Base-by-base conservation (phyloP, 1,140 invertebrate genomes). In the Diprion similis region DNA sequence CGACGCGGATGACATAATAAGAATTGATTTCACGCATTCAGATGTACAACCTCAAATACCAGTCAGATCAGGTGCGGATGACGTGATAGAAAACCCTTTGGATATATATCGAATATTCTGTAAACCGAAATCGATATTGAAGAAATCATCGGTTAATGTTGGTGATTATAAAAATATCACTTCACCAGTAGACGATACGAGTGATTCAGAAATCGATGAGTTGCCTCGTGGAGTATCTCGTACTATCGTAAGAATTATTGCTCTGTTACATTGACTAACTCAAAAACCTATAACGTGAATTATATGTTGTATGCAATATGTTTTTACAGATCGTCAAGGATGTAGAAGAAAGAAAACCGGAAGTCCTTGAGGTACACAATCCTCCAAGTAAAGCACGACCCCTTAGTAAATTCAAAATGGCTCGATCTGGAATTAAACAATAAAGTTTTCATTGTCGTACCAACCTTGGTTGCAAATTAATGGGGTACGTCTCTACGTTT, bases 81-180 rank as follows among this genome's bases (percentile, higher is more conserved):
- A 59, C 7, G 17, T 70, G 8, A 82, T 85, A 71, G n/a, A 68
- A 45, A 82, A 74, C 13, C 84, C 85, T 51, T 46, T 51, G 71
- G 84, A 86, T 76, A 83, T 86, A 77, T 82, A 84, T 72, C 79
- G 74, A 69, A 68, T 82, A 59, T 78, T 80, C 70, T 73, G 47
- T 8, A 76, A 73, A 59, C 82, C 83, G 7, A 85, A 84, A 69
- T 85, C 84, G 8, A 86, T 85, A 68, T 78, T 85, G 1, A 86
- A 85, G 72, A 81, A 77, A 76, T 78, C 81, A 8, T 66, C 71
- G 3, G 76, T 83, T 15, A 72, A 77, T 75, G 66, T 75, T 24
- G 46, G 72, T 51, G 17, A 65, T 3, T 74, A 73, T 59, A 67
- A 76, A 65, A 69, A 19, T 73, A 11, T 37, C 47, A n/a, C 66